phyloP scores from a whole-genome alignment of 2,113 vertebrate genomes.

The Sinocyclocheilus anophthalmus region DNA sequence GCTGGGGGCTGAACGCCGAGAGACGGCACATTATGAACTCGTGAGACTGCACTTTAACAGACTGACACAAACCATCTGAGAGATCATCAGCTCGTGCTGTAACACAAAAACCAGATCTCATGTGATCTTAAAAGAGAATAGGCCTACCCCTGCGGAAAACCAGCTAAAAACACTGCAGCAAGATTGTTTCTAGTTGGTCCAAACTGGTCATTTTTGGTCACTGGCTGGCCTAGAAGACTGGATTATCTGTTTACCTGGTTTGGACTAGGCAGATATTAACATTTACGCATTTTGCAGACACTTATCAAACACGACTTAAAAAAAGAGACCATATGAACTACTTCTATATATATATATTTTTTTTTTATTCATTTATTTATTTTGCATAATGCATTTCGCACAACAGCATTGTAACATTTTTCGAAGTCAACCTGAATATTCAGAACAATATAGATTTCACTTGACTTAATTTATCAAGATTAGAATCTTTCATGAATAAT shows the following conservation, averaged over 20 bases:
- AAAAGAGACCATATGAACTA: background rate
- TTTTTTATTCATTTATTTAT: too few species aligned
- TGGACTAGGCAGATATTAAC: too few species aligned
- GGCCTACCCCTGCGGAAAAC: background rate
- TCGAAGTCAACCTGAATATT: background rate
- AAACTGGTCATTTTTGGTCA: background rate
- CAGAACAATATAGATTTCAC: background rate
- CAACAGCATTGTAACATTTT: background rate
- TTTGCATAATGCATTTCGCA: background rate
- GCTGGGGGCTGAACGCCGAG: slow-evolving; percentile 32
- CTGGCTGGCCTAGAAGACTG: background rate
- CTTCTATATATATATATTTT: too few species aligned
- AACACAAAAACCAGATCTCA: background rate
- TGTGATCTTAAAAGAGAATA: background rate
- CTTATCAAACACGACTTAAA: too few species aligned
- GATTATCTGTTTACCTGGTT: too few species aligned
- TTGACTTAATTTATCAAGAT: background rate
- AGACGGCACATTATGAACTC: slow-evolving; percentile 9
- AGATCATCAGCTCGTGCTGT: background rate
- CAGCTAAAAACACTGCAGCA: background rate
- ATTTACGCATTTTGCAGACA: too few species aligned
- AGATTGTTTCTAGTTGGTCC: background rate
- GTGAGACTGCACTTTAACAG: background rate
- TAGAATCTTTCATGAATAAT: background rate
- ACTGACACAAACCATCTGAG: background rate